Evolutionary conservation across 2,113 vertebrate genomes (phyloP), one percentile per base, ranked within the genome.

Genomic region (Antechinus flavipes): DNA sequence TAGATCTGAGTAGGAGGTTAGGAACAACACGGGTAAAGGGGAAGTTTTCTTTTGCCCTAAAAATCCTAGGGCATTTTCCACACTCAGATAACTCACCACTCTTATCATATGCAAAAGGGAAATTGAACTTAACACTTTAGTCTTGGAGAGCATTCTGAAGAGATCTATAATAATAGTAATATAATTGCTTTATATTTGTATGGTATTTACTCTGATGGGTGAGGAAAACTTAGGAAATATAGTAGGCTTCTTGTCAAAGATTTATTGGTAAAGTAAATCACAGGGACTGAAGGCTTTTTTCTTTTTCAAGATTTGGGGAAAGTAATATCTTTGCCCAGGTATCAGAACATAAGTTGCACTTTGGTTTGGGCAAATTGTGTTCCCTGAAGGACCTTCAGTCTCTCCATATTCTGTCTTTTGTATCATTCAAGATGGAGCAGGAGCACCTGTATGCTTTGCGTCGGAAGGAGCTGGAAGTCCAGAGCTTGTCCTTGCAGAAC

Each of bases 381-480:
- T 55, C 10, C 5, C 1, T 16, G 4, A 24, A 30, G 96, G 91
- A 53, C 35, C 92, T 9, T 0, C 50, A 89, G 2, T 4, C 49
- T 91, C 0, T 24, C 98, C 94, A 98, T 91, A 26, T 24, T 30
- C 1, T 96, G 35, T 93, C 93, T 97, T 50, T 97, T 5, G 0
- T 98, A 97, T 94, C 47, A 1, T 98, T 98, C 89, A 98, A 98
- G 98, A 98, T 99, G 98, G 99, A 99, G 90, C 99, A 99, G 61
- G 99, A 99, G 89, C 98, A 98, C 53, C 97, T 99, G 90, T 98
- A 98, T 68, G 98, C 98, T 46, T 97, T 99, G 97, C 98, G 98
- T 53, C 99, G 99, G 96, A 99, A 99, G 93, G 99, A 98, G 53
- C 98, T 99, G 96, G 99, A 99, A 98, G 98, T 99, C 91, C 99